Evolutionary conservation across 2,888 invertebrate genomes (phyloP).

Genomic region (Tinea pellionella): DNA sequence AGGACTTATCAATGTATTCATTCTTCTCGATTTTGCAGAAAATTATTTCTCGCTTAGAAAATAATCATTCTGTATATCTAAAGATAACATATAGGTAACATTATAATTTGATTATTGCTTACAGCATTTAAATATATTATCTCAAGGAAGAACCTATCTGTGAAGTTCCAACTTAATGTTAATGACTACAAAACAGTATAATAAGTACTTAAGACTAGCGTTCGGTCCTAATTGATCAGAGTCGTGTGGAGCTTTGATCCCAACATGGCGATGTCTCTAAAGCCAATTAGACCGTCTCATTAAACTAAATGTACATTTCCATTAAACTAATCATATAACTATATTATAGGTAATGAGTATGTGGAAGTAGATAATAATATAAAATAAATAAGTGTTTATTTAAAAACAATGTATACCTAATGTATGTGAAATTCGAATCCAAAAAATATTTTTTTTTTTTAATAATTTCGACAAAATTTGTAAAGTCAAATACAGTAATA

Average conservation of each 20-base stretch:
- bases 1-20: too few relatives aligned
- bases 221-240: not conserved
- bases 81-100: too few relatives aligned
- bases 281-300: conserved; percentile 7
- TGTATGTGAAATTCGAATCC: too few relatives aligned
- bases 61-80: too few relatives aligned
- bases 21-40: too few relatives aligned
- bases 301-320: conserved; percentile 9
- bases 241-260: conserved; percentile 4
- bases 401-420: too few relatives aligned
- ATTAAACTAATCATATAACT: not conserved
- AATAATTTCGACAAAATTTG: not conserved
- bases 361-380: not conserved
- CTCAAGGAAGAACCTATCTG: not conserved
- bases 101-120: too few relatives aligned
- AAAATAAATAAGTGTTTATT: too few relatives aligned
- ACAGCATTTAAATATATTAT: too few relatives aligned
- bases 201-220: not conserved
- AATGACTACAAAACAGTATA: not conserved
- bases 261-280: not conserved
- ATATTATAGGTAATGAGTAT: not conserved
- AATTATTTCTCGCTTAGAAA: too few relatives aligned
- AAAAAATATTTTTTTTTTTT: too few relatives aligned
- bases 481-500: not conserved
- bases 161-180: not conserved